Percentiles rank a stretch among this genome's conserved stretches.
Conservation (phyloP, 2,113 vertebrate genomes). For the Cryptomyrus ogoouensis region DNA sequence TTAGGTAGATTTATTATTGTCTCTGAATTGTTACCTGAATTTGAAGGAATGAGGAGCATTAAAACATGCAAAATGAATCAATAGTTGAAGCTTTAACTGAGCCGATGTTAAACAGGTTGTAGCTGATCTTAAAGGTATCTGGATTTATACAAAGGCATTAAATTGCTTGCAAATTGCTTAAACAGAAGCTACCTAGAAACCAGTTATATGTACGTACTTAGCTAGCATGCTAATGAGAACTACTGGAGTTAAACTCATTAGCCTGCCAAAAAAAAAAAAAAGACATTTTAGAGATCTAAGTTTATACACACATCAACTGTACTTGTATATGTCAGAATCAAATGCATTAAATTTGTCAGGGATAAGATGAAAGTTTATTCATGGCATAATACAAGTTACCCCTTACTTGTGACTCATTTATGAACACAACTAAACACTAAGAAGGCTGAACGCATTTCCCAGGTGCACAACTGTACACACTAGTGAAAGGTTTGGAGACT, state of each 20-base stretch:
- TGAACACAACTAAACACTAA: neutral
- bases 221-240: neutral
- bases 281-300: neutral
- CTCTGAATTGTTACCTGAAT: neutral
- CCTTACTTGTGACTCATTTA: neutral
- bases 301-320: neutral
- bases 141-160: neutral
- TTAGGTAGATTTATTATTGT: neutral
- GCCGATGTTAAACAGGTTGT: too few species aligned
- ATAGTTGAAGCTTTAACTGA: too few species aligned
- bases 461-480: neutral
- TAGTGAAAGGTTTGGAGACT: neutral
- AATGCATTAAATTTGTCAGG: neutral
- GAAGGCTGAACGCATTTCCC: neutral
- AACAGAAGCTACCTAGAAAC: too few species aligned
- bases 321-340: neutral
- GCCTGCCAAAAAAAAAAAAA: neutral
- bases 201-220: neutral
- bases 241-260: neutral
- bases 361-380: neutral
- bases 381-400: neutral
- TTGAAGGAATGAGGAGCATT: too few species aligned
- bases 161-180: neutral
- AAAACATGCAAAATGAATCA: too few species aligned
- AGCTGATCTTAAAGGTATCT: too few species aligned